Evolutionary conservation across 2,797 vertebrate species (phyloP), one percentile per base, ranked within the genome.

Genomic region (Acridotheres tristis): DNA sequence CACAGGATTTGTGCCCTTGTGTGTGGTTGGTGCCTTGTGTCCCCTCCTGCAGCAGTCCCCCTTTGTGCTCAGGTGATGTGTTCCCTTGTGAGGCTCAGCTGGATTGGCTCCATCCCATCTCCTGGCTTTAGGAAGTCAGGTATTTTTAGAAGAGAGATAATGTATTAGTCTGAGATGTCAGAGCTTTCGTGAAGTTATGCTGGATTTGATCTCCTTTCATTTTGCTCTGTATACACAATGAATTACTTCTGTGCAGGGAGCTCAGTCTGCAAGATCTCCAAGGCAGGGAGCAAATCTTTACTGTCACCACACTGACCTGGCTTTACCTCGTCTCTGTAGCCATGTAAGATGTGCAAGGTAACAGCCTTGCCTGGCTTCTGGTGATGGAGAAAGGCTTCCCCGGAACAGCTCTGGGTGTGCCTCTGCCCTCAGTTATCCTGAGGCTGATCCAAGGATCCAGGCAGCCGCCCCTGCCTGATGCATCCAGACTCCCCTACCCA

Each of bases 151-250:
- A 68, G 29, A 63, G 40, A 69, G 40, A 81, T 6, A 55, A 17
- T 0, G 3, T 78, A 75, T 76, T 88, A 93, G 74, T 32, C 40
- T 47, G 54, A 84, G 73, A 72, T 68, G 58, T 38, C 77, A 90
- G 63, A 51, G 61, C 79, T 86, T 94, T 66, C 0, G 0, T 34
- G 13, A 89, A 62, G 72, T 73, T 63, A 27, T 4, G 40, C 79
- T 53, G 91, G 59, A 86, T 90, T 86, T 88, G 85, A 79, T 84
- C 62, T 79, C 82, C 63, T 86, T 85, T 91, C 76, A 45, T 45
- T 94, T 62, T 59, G 62, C 75, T 76, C 72, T 76, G 16, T 42
- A 59, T 4, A 47, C 42, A 86, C 76, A 81, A 48, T 5, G 20
- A 86, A 78, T 69, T 75, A 66, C 50, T 72, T 40, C 65, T 68